These are phyloP conservation scores for Gouania willdenowi DNA, from an alignment of 2,797 vertebrate genomes.

Conservation along the genomic window DNA sequence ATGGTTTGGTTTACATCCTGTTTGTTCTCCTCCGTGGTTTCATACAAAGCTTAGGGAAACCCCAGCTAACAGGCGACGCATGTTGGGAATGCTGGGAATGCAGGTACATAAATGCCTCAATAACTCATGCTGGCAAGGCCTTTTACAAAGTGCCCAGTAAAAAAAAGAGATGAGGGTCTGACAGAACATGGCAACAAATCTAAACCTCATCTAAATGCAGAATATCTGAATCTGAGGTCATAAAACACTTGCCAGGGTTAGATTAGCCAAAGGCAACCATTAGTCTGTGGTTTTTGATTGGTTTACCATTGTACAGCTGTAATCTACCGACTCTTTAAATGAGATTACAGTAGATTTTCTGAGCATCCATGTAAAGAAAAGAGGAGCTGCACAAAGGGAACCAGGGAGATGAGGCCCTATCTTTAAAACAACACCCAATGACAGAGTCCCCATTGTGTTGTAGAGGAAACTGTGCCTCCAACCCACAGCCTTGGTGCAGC, in stretches of 20 bases:
- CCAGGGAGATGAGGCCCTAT: conserved; percentile 65
- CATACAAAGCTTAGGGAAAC: conserved; percentile 40
- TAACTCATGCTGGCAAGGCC: conserved; percentile 41
- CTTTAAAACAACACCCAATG: conserved; percentile 75
- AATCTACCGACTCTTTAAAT: conserved; percentile 26
- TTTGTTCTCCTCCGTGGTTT: conserved; percentile 49
- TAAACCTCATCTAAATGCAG: too few relatives aligned
- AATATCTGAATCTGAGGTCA: too few relatives aligned
- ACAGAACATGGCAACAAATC: conserved; percentile 19
- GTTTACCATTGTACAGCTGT: too few relatives aligned
- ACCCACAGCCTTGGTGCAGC: conserved; percentile 56
- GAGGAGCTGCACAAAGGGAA: conserved; percentile 60
- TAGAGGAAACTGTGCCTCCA: conserved; percentile 68
- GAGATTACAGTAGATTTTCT: conserved; percentile 20
- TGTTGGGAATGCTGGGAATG: conserved; percentile 67
- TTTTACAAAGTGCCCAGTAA: conserved; percentile 42
- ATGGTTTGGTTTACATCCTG: conserved; percentile 66
- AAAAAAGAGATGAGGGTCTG: conserved; percentile 21
- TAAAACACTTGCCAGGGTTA: too few relatives aligned
- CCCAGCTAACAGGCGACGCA: conserved; percentile 47
- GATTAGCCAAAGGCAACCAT: too few relatives aligned
- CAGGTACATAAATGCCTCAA: conserved; percentile 62
- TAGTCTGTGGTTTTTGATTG: too few relatives aligned
- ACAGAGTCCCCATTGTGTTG: conserved; percentile 73
- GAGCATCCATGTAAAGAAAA: conserved; percentile 16